phyloP scores from a whole-genome alignment of 2,888 invertebrate genomes.

The Cheilosia urbana region DNA sequence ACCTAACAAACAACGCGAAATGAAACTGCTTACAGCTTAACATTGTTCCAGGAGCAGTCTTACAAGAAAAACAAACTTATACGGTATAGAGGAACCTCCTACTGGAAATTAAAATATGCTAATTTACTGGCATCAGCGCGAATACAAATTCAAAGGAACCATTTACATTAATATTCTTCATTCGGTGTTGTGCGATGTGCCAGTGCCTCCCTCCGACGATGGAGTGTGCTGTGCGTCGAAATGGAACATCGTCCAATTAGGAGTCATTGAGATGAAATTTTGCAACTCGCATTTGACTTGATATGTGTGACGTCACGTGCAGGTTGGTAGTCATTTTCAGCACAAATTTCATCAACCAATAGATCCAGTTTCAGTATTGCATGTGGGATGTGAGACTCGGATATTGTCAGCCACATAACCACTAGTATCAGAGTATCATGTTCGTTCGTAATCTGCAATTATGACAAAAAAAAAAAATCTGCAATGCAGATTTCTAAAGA shows the following conservation, averaged over 20 bases:
- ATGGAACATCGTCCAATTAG: conserved; percentile 32
- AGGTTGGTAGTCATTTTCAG: background rate
- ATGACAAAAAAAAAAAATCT: too few species aligned
- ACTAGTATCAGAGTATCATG: too few species aligned
- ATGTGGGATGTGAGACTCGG: too few species aligned
- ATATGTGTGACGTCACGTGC: background rate
- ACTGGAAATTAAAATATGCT: conserved; percentile 61
- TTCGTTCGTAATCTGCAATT: too few species aligned
- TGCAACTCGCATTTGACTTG: background rate
- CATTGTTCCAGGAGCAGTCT: conserved; percentile 5
- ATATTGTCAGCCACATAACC: too few species aligned
- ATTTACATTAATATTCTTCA: conserved; percentile 47
- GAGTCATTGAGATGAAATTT: conserved; percentile 30
- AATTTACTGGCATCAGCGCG: conserved; percentile 43
- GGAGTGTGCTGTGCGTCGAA: background rate
- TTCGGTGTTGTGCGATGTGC: background rate
- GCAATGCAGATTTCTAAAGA: too few species aligned
- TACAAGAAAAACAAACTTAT: conserved; percentile 5
- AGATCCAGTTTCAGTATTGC: too few species aligned
- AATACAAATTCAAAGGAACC: conserved; percentile 55
- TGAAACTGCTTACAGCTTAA: background rate
- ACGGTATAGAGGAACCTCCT: conserved; percentile 9
- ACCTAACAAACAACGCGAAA: conserved; percentile 45
- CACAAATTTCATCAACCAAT: too few species aligned
- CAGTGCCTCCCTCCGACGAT: too few species aligned